phyloP scores from a whole-genome alignment of 2,113 vertebrate species.

The Menidia beryllina region DNA sequence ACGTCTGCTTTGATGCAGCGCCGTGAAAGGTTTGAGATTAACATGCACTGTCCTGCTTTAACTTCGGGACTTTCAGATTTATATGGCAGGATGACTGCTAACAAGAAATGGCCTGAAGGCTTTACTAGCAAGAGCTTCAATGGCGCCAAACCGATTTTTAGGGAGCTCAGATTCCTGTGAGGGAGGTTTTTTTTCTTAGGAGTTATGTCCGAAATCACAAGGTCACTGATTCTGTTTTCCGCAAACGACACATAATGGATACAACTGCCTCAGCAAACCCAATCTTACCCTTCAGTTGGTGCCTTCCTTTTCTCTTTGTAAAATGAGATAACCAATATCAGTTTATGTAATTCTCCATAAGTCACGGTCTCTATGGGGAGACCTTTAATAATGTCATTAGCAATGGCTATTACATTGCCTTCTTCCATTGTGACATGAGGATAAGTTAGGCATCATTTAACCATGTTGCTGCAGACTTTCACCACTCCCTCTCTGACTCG shows the following conservation, averaged over 20 bases:
- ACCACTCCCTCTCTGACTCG: constrained; percentile 12
- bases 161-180: constrained; percentile 2
- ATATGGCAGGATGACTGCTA: constrained; percentile 18
- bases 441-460: constrained; percentile 72
- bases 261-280: constrained; percentile 38
- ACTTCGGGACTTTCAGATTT: constrained; percentile 38
- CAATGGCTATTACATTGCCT: constrained; percentile 63
- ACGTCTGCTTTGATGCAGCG: constrained; percentile 56
- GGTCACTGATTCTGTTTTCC: constrained; percentile 32
- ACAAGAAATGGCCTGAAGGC: constrained; percentile 31
- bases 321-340: constrained; percentile 49
- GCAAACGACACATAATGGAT: constrained; percentile 27
- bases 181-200: background rate
- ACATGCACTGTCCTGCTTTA: constrained; percentile 29
- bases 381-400: constrained; percentile 77
- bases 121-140: constrained; percentile 22
- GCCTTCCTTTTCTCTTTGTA: constrained; percentile 43
- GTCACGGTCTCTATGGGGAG: constrained; percentile 51
- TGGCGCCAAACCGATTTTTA: constrained; percentile 1
- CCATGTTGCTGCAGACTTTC: constrained; percentile 42
- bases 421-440: constrained; percentile 58
- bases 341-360: constrained; percentile 60
- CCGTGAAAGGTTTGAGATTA: constrained; percentile 64
- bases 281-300: constrained; percentile 35
- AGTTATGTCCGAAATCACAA: constrained; percentile 24